Evolutionary conservation across 2,888 invertebrate genomes (phyloP).

Genomic region (Tineola bisselliella): DNA sequence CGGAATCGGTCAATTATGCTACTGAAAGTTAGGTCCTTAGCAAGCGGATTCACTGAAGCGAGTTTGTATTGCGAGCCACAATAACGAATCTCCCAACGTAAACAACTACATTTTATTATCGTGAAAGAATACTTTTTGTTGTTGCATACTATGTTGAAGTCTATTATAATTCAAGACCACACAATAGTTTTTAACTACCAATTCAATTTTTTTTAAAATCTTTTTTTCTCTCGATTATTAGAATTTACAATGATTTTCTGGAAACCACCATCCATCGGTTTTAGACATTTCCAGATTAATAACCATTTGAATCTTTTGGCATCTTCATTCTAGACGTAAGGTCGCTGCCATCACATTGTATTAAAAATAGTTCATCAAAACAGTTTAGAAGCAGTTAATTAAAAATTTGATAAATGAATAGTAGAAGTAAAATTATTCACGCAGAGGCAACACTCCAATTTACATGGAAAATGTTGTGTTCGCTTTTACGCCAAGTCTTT

Average conservation of each 20-base stretch:
- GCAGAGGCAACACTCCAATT: conserved; percentile 4
- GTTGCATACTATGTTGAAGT: neutral
- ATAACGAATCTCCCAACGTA: conserved; percentile 38
- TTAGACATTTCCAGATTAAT: too few relatives aligned
- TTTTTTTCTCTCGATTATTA: too few relatives aligned
- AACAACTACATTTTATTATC: neutral
- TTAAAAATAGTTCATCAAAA: too few relatives aligned
- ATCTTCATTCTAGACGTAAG: too few relatives aligned
- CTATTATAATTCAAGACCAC: too few relatives aligned
- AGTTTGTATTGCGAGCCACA: conserved; percentile 49
- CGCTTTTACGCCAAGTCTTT: conserved; percentile 7
- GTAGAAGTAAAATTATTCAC: neutral
- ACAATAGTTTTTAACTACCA: too few relatives aligned
- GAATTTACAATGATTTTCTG: too few relatives aligned
- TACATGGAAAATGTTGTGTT: conserved; percentile 6
- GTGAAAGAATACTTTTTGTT: neutral
- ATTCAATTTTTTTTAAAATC: too few relatives aligned
- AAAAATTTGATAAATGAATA: neutral
- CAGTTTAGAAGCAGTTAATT: neutral
- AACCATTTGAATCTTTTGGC: too few relatives aligned
- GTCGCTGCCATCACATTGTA: too few relatives aligned
- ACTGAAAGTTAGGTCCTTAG: conserved; percentile 33
- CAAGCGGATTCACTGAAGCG: conserved; percentile 48
- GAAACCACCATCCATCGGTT: too few relatives aligned
- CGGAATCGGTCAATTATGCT: conserved; percentile 34